These are phyloP conservation scores for Anoplopoma fimbria DNA, from an alignment of 2,113 vertebrate genomes.

Conservation along the genomic window DNA sequence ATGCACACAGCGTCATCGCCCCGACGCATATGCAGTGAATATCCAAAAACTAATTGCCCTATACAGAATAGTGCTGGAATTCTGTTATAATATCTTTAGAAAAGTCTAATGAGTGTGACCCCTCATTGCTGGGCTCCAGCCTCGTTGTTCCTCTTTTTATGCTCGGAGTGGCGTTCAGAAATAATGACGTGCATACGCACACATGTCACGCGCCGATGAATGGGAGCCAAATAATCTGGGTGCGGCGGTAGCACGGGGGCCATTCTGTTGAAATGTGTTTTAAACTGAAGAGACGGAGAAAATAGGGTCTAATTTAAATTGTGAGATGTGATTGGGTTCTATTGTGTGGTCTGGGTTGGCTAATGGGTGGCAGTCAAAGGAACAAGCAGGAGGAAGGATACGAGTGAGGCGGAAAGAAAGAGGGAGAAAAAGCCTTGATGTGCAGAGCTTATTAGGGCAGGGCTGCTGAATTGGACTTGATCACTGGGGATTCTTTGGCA, in stretches of 20 bases:
- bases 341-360: conserved; percentile 60
- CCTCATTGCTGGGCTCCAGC: conserved; percentile 30
- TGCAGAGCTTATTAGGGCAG: conserved; percentile 68
- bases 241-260: neutral
- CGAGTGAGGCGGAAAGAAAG: conserved; percentile 13
- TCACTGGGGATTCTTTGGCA: conserved; percentile 71
- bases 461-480: conserved; percentile 67
- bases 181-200: conserved; percentile 38
- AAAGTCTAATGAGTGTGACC: conserved; percentile 65
- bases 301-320: conserved; percentile 68
- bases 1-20: conserved; percentile 21
- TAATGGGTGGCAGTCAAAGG: conserved; percentile 66
- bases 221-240: conserved; percentile 46
- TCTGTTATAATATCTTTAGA: conserved; percentile 46
- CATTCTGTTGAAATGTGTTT: conserved; percentile 41
- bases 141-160: conserved; percentile 42
- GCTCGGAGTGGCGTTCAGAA: conserved; percentile 36
- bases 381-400: conserved; percentile 45
- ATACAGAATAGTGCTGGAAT: conserved; percentile 56
- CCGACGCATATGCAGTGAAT: conserved; percentile 8
- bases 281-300: conserved; percentile 42
- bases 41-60: conserved; percentile 56
- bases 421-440: conserved; percentile 55
- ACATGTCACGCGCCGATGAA: conserved; percentile 18
- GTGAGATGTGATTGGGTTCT: conserved; percentile 62